Percentiles rank a stretch among this genome's conserved stretches.
Evolutionary conservation across 2,797 vertebrate species (phyloP).

Genomic region (Mormyrus proboscirostris): DNA sequence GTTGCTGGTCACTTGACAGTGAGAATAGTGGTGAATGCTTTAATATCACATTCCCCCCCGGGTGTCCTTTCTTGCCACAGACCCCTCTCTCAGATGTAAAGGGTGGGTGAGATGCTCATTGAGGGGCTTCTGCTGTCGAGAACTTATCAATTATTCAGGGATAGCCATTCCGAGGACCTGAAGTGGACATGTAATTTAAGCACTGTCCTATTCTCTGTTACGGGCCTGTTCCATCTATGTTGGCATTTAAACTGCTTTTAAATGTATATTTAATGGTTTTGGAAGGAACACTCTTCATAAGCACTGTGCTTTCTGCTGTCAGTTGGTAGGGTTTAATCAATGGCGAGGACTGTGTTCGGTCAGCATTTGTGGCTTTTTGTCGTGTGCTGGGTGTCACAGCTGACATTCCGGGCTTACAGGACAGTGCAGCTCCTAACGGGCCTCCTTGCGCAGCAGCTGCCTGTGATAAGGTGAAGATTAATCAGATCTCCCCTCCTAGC

Average conservation of each 20-base stretch:
- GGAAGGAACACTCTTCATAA: background rate
- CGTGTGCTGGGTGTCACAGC: background rate
- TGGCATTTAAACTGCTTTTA: background rate
- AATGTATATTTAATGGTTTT: background rate
- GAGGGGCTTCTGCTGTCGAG: no score
- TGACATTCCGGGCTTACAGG: background rate
- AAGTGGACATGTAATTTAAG: background rate
- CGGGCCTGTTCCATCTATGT: background rate
- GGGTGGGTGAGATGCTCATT: background rate
- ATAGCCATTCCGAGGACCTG: background rate
- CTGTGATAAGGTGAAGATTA: background rate
- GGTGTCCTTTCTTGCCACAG: conserved; percentile 12
- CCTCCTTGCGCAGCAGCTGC: background rate
- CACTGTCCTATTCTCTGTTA: background rate
- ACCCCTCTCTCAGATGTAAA: background rate
- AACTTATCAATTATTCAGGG: background rate
- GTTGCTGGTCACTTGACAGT: background rate
- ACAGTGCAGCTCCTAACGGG: background rate
- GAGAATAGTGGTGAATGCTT: conserved; percentile 31
- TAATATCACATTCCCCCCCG: conserved; percentile 26
- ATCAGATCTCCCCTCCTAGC: background rate
- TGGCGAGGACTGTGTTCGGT: background rate
- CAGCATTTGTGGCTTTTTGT: background rate
- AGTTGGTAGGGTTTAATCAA: background rate
- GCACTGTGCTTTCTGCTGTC: background rate